Evolutionary conservation across 1,140 invertebrate species (phyloP).

Genomic region (Araneus ventricosus): DNA sequence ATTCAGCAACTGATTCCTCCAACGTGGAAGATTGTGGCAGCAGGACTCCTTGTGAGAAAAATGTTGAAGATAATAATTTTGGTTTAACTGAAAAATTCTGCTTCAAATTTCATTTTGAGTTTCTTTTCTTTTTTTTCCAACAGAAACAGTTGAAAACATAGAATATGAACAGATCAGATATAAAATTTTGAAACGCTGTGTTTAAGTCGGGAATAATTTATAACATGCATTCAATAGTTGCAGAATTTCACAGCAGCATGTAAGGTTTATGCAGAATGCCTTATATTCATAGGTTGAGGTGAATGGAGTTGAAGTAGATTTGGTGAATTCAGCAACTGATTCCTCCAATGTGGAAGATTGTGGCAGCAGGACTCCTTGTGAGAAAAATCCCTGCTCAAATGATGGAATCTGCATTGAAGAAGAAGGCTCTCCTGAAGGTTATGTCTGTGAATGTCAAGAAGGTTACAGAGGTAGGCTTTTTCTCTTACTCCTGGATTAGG

Average conservation of each 20-base stretch:
- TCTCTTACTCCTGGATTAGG: too few species aligned
- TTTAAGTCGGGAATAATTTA: too few species aligned
- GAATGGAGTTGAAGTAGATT: conserved; percentile 83
- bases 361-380: conserved; percentile 81
- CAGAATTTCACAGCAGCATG: too few species aligned
- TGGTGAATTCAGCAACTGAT: conserved; percentile 85
- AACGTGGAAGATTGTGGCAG: conserved; percentile 88
- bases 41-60: conserved; percentile 81
- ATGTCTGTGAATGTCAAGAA: conserved; percentile 82
- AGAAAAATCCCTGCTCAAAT: conserved; percentile 83
- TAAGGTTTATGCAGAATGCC: too few species aligned
- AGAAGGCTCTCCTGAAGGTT: conserved; percentile 78
- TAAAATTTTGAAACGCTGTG: too few species aligned
- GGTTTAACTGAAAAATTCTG: too few species aligned
- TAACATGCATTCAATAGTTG: too few species aligned
- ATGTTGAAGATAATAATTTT: too few species aligned
- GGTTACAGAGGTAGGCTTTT: conserved; percentile 80
- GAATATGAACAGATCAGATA: too few species aligned
- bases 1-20: conserved; percentile 85
- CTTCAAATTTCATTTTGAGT: too few species aligned
- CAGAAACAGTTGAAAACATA: too few species aligned
- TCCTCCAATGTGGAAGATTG: conserved; percentile 89
- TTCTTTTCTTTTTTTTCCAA: too few species aligned
- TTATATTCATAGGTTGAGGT: conserved; percentile 80
- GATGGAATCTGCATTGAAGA: conserved; percentile 82